A percentile compares a stretch with the other conserved stretches of the same genome.
Conservation (phyloP, 2,797 vertebrate genomes). For the Salmo trutta region DNA sequence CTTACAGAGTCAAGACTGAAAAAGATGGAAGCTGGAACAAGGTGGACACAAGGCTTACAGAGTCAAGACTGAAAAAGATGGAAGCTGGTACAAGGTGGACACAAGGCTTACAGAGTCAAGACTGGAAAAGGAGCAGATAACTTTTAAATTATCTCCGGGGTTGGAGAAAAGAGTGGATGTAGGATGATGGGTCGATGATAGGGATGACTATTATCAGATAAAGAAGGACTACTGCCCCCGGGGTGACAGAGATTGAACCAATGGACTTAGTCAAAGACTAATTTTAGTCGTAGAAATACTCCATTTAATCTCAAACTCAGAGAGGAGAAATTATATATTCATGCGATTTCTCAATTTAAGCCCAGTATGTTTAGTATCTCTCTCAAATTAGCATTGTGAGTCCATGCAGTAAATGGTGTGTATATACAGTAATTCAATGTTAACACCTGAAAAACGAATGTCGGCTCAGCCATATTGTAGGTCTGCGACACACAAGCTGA, state of each 20-base stretch:
- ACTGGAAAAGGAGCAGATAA: conserved; percentile 36
- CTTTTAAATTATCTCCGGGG: conserved; percentile 19
- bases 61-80: conserved; percentile 31
- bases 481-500: conserved; percentile 28
- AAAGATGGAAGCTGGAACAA: conserved; percentile 21
- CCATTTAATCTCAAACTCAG: neutral
- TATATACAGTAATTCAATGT: conserved; percentile 17
- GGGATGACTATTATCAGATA: neutral
- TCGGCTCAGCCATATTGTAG: neutral
- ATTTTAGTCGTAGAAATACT: neutral
- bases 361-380: too few relatives aligned
- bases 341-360: too few relatives aligned
- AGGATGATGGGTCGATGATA: neutral
- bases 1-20: conserved; percentile 36
- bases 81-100: conserved; percentile 15
- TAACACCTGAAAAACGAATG: conserved; percentile 48
- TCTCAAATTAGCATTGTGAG: neutral
- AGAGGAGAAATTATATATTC: too few relatives aligned
- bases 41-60: conserved; percentile 29
- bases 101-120: conserved; percentile 27
- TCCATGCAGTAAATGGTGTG: neutral
- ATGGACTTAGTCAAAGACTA: neutral
- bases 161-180: neutral
- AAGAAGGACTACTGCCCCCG: neutral
- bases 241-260: neutral